Conservation (phyloP, 2,113 vertebrate genomes). For the Isurus oxyrinchus region DNA sequence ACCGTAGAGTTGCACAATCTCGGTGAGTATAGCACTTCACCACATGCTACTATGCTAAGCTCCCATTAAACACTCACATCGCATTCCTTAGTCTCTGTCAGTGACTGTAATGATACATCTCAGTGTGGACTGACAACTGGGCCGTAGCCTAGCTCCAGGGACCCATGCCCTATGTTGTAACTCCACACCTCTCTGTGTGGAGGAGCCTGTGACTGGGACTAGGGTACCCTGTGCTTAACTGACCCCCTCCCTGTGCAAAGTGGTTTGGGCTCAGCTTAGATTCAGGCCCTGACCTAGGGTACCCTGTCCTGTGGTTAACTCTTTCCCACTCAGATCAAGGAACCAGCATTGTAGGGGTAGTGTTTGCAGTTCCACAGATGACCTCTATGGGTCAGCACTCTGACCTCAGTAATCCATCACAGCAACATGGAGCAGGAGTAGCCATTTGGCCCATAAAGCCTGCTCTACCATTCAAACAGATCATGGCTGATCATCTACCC, state of each 20-base stretch:
- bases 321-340: background rate
- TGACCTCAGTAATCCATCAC: background rate
- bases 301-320: background rate
- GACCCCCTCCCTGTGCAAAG: background rate
- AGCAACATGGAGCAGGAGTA: no score
- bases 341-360: background rate
- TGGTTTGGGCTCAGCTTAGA: background rate
- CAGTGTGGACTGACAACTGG: background rate
- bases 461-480: no score
- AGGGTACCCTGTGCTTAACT: background rate
- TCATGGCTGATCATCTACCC: no score
- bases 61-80: background rate
- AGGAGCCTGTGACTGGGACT: no score
- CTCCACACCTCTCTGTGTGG: background rate
- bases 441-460: no score
- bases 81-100: background rate
- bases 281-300: background rate
- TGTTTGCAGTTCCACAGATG: background rate
- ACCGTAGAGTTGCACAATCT: conserved; percentile 71
- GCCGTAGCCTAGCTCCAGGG: no score
- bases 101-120: background rate
- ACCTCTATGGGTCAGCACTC: background rate
- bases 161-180: background rate
- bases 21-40: conserved; percentile 54
- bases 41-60: no score